Base-by-base conservation (phyloP, 2,797 vertebrate genomes). In the Paramormyrops hopkinsi region DNA sequence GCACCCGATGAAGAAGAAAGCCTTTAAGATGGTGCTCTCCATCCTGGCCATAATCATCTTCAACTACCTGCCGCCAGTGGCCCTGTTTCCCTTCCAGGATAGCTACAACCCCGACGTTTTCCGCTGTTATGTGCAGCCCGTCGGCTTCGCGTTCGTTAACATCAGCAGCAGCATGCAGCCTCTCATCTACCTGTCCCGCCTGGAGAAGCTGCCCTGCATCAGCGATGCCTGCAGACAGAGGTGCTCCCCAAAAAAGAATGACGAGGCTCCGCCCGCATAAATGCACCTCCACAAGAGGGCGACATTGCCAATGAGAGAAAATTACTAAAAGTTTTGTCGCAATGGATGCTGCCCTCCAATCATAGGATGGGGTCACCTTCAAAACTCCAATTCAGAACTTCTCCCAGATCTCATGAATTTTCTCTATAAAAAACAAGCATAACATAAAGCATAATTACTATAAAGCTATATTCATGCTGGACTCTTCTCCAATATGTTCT, bases 1-100 rank as follows among this genome's bases (percentile, higher is more conserved):
- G 95, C 95, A 96, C 87, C 96, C 96, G 46, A 95, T 96, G 95
- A 96, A 96, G 93, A 96, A 94, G 93, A 96, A 93, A 25, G 96
- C 96, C 22, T 96, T 96, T 88, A 96, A 95, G 90, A 93, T 92
- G 87, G 96, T 97, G 85, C 94, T 95, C 5, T 95, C 94, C 4
- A 94, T 96, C 90, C 93, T 96, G 37, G 92, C 93, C 46, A 94
- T 96, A 46, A 94, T 96, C 14, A 54, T 96, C 29, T 93, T 91
- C 82, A 95, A 94, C 95, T 96, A 97, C 92, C 92, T 96, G 87
- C 96, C 96, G 3, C 94, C 91, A 1, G 95, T 96, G 4, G 95
- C 91, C 0, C 86, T 96, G 2, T 96, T 96, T 90, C 96, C 96
- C 0, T 96, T 96, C 89, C 93, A 97, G 89, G 95, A 96, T 76